These are phyloP conservation scores for Tetrapedia diversipes DNA, from an alignment of 2,888 invertebrate genomes.

Conservation along the genomic window DNA sequence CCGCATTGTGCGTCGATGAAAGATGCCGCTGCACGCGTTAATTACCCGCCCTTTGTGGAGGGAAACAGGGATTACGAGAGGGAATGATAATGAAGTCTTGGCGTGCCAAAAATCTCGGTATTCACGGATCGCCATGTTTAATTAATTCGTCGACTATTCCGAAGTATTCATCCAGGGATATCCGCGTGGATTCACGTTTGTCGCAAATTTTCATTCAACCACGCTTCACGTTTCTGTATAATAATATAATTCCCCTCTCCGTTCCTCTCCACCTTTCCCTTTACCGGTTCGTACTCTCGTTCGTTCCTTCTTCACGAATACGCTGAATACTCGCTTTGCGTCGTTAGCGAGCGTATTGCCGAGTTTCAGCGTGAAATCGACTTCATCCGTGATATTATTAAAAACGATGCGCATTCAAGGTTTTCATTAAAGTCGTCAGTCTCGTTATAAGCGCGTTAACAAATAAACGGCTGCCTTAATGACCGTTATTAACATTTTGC, in stretches of 20 bases:
- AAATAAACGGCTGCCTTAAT: not conserved
- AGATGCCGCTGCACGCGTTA: constrained; percentile 20
- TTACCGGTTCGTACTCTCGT: not conserved
- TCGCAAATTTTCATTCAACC: constrained; percentile 28
- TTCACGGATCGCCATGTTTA: constrained; percentile 9
- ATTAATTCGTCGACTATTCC: constrained; percentile 34
- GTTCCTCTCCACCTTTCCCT: not conserved
- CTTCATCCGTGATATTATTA: constrained; percentile 21
- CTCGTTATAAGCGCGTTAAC: not conserved
- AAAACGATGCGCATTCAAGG: constrained; percentile 12
- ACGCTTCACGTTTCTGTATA: constrained; percentile 10
- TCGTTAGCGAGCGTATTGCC: constrained; percentile 24
- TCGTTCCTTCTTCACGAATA: constrained; percentile 12
- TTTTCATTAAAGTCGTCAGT: not conserved
- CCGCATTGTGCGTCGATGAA: constrained; percentile 50
- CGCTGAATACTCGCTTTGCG: constrained; percentile 21
- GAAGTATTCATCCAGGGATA: constrained; percentile 28
- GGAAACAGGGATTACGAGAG: constrained; percentile 4
- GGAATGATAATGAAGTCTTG: not conserved
- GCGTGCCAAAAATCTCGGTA: not conserved
- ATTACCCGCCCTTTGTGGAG: constrained; percentile 34
- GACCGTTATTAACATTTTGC: not conserved
- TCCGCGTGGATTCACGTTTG: constrained; percentile 22
- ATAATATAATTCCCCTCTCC: constrained; percentile 12
- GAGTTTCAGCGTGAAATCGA: constrained; percentile 18